phyloP scores from a whole-genome alignment of 2,113 vertebrate species.

The Salvelinus namaycush region DNA sequence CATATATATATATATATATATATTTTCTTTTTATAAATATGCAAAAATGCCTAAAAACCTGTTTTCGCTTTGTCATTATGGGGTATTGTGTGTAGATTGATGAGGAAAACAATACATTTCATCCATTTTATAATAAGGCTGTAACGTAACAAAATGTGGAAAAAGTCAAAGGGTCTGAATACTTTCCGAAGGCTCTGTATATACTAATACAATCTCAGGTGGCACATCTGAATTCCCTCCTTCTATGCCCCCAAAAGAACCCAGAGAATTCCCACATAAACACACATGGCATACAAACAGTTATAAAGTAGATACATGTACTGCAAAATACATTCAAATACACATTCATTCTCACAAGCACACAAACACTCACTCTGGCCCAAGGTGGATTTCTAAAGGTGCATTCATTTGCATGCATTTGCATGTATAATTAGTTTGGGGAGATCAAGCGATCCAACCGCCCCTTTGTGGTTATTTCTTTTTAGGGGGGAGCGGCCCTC shows the following conservation, averaged over 20 bases:
- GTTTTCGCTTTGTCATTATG: too few species aligned
- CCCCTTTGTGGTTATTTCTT: conserved; percentile 73
- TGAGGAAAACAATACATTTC: too few species aligned
- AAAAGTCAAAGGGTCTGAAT: too few species aligned
- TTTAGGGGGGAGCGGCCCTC: conserved; percentile 32
- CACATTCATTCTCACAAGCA: conserved; percentile 33
- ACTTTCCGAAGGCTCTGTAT: conserved; percentile 44
- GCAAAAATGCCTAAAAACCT: too few species aligned
- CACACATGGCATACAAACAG: conserved; percentile 22
- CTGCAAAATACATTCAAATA: background rate
- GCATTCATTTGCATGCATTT: conserved; percentile 78
- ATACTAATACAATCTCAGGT: conserved; percentile 52
- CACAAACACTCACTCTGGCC: conserved; percentile 65
- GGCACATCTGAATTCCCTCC: conserved; percentile 37
- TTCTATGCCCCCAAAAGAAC: background rate
- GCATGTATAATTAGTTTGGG: conserved; percentile 74
- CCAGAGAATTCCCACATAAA: background rate
- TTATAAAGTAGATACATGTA: conserved; percentile 28
- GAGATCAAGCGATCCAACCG: conserved; percentile 70
- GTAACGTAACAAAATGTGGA: too few species aligned
- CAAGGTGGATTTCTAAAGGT: conserved; percentile 78
- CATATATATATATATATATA: too few species aligned
- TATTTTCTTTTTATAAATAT: too few species aligned
- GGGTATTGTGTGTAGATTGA: too few species aligned
- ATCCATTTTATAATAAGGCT: too few species aligned